A percentile compares a stretch with the other conserved stretches of the same genome.
Conservation (phyloP, 2,797 vertebrate species). For the Ctenochaetus hawaiiensis region DNA sequence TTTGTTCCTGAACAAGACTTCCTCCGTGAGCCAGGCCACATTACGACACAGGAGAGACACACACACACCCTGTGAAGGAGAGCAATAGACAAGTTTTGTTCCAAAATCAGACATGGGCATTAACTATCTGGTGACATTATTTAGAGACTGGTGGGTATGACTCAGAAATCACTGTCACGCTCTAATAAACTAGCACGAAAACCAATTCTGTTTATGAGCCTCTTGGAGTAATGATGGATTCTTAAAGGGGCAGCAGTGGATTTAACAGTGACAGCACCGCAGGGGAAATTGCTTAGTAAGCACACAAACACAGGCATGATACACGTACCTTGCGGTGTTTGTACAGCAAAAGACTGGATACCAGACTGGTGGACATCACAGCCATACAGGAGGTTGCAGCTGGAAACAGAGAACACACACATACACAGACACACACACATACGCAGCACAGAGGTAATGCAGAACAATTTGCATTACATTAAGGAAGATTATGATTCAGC, state of each 20-base stretch:
- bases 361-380: slow-evolving; percentile 87
- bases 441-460: slow-evolving; percentile 11
- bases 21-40: slow-evolving; percentile 89
- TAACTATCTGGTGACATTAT: slow-evolving; percentile 58
- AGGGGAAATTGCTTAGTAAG: slow-evolving; percentile 9
- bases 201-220: slow-evolving; percentile 68
- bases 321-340: slow-evolving; percentile 85
- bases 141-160: slow-evolving; percentile 57
- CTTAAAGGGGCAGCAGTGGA: slow-evolving; percentile 40
- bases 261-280: slow-evolving; percentile 40
- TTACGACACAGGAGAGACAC: slow-evolving; percentile 87
- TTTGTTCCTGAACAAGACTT: slow-evolving; percentile 88
- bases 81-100: slow-evolving; percentile 28
- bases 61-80: slow-evolving; percentile 83
- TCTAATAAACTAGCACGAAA: slow-evolving; percentile 57
- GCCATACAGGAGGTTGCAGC: slow-evolving; percentile 86
- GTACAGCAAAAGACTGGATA: slow-evolving; percentile 89
- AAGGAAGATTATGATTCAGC: slow-evolving; percentile 29
- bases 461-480: slow-evolving; percentile 34
- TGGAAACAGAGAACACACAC: slow-evolving; percentile 61
- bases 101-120: slow-evolving; percentile 40
- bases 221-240: slow-evolving; percentile 53
- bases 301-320: slow-evolving; percentile 15
- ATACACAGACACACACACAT: background rate
- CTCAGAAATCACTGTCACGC: slow-evolving; percentile 63